These are phyloP conservation scores for Aromia moschata DNA, from an alignment of 2,888 invertebrate genomes.

Conservation along the genomic window DNA sequence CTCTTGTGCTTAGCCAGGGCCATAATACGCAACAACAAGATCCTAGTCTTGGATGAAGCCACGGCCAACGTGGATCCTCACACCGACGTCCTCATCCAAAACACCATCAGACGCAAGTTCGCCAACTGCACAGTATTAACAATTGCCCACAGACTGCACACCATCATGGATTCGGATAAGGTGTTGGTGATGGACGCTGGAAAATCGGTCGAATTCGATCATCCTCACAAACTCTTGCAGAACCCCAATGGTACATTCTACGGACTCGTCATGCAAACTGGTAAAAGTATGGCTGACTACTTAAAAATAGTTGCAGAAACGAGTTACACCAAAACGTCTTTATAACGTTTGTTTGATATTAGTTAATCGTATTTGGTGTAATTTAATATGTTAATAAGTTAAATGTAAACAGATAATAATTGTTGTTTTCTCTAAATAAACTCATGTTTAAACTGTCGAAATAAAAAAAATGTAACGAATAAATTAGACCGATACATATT, in stretches of 20 bases:
- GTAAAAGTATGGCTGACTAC: conserved; percentile 55
- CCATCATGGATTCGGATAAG: conserved; percentile 65
- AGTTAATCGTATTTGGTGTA: too few species aligned
- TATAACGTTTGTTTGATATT: too few species aligned
- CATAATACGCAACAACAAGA: conserved; percentile 61
- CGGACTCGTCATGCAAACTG: conserved; percentile 74
- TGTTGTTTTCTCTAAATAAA: too few species aligned
- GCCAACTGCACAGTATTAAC: conserved; percentile 81
- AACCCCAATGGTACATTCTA: conserved; percentile 43
- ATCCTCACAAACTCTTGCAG: conserved; percentile 73
- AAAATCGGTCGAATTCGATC: conserved; percentile 77
- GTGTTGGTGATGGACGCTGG: conserved; percentile 85
- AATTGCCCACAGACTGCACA: conserved; percentile 52
- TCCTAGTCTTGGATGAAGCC: conserved; percentile 71
- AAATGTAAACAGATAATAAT: too few species aligned
- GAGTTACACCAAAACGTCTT: conserved; percentile 12
- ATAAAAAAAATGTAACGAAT: too few species aligned
- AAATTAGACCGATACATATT: too few species aligned
- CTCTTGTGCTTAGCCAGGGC: conserved; percentile 61
- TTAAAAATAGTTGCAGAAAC: conserved; percentile 38
- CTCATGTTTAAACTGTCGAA: too few species aligned
- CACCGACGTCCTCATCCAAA: conserved; percentile 80
- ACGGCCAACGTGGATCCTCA: conserved; percentile 84
- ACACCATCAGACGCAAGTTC: conserved; percentile 78
- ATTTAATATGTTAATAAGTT: too few species aligned